Evolutionary conservation across 2,113 vertebrate genomes (phyloP).

Genomic region (Albula glossodonta): DNA sequence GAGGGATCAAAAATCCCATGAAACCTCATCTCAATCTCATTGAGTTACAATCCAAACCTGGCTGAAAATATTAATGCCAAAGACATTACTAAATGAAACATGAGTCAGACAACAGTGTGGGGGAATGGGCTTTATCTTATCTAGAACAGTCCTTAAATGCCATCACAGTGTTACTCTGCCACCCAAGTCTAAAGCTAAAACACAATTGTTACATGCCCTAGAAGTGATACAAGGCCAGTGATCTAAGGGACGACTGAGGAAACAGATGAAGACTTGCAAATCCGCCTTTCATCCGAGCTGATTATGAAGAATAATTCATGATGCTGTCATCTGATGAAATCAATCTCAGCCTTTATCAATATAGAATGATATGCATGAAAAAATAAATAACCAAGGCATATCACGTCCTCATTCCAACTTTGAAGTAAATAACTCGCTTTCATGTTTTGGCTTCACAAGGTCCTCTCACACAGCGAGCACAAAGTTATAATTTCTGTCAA

Average conservation of each 20-base stretch:
- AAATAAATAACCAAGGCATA: neutral
- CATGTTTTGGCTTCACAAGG: neutral
- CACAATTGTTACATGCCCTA: neutral
- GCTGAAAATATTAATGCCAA: too few species aligned
- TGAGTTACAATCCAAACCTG: too few species aligned
- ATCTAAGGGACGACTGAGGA: neutral
- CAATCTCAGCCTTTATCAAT: neutral
- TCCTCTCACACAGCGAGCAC: neutral
- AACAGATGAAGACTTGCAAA: slow-evolving; percentile 18
- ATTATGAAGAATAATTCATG: slow-evolving; percentile 36
- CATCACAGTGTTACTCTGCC: neutral
- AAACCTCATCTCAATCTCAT: too few species aligned
- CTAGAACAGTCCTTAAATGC: neutral
- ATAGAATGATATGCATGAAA: neutral
- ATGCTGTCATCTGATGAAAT: slow-evolving; percentile 30
- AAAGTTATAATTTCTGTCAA: neutral
- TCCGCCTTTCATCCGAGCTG: slow-evolving; percentile 18
- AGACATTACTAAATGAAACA: neutral
- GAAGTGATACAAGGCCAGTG: neutral
- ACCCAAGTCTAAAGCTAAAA: neutral
- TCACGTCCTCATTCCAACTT: neutral
- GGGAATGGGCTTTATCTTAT: too few species aligned
- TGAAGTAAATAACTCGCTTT: neutral
- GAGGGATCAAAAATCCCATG: too few species aligned
- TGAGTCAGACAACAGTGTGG: too few species aligned